A percentile compares a stretch with the other conserved stretches of the same genome.
These are phyloP conservation scores for Bellardia bayeri DNA, from an alignment of 2,888 invertebrate genomes.

Conservation along the genomic window DNA sequence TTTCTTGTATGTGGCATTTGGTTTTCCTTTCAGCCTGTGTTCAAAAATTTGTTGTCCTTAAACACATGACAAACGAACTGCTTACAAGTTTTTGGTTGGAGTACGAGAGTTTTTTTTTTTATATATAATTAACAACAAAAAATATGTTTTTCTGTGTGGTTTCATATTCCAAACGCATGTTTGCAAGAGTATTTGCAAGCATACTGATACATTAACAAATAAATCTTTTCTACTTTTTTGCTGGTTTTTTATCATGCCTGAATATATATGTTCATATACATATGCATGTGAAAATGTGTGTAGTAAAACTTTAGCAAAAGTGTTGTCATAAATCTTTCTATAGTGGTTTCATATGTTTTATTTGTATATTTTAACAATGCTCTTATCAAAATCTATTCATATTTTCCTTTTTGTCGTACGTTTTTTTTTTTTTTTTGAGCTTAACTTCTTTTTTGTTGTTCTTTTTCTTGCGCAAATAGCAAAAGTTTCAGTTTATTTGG, in stretches of 20 bases:
- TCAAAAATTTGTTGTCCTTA: neutral
- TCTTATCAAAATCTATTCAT: slow-evolving; percentile 62
- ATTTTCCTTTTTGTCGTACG: slow-evolving; percentile 33
- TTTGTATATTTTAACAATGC: slow-evolving; percentile 63
- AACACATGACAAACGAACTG: slow-evolving; percentile 21
- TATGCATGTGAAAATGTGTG: neutral
- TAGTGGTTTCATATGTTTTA: slow-evolving; percentile 72
- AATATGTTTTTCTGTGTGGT: neutral
- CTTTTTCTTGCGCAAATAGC: slow-evolving; percentile 29
- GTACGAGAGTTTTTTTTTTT: neutral
- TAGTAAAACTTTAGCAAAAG: slow-evolving; percentile 44
- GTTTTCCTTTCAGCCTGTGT: slow-evolving; percentile 6
- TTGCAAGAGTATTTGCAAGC: neutral
- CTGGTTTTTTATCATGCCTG: neutral
- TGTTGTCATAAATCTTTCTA: slow-evolving; percentile 72
- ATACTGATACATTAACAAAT: slow-evolving; percentile 3
- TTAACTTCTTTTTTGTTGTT: slow-evolving; percentile 6
- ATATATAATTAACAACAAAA: neutral
- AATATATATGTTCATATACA: neutral
- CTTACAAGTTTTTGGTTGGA: slow-evolving; percentile 1
- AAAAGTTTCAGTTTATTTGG: slow-evolving; percentile 21
- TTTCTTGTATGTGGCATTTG: slow-evolving; percentile 12
- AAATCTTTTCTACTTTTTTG: slow-evolving; percentile 12
- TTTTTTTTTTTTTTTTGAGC: neutral
- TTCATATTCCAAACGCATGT: neutral